Evolutionary conservation across 2,797 vertebrate genomes (phyloP), one percentile per base, ranked within the genome.

Genomic region (Spheniscus humboldti): DNA sequence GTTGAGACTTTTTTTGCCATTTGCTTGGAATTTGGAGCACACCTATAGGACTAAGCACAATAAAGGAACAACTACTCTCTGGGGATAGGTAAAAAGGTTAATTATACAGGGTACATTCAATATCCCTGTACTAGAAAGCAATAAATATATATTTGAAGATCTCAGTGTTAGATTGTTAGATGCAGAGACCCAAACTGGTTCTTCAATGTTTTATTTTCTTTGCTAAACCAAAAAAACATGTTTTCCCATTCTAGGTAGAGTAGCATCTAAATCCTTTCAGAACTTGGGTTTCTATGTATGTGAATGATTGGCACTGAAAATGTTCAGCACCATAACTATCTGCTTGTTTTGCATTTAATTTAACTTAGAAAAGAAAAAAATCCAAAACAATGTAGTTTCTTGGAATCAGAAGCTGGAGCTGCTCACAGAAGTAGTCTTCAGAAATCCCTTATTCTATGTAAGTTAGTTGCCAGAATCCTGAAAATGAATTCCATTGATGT

Each of bases 261-360:
- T 27, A 82, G 4, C 5, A 82, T 33, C 12, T 76, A 68, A 89
- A 94, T 52, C 4, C 1, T 81, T 86, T 62, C 59, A 82, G 27
- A 43, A 60, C 5, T 31, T 39, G 2, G 1, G 1, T n/a, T 78
- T 80, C 45, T 64, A 7, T 9, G 3, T 27, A 43, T 0, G 0
- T 16, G 19, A 59, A 67, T 64, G 35, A n/a, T n/a, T 68, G 17
- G 9, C 53, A 63, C 18, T 41, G 22, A 84, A 81, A 64, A 75
- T 18, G 3, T 56, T 69, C 52, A 67, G 11, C 30, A 73, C 4
- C 25, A 22, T 37, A 57, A 53, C 6, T 76, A 20, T 73, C 16
- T 63, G 9, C 22, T 67, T 82, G 13, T 33, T 88, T 86, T 80
- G 4, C 13, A 50, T 74, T 93, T 53, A 53, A 27, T 73, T 76